Evolutionary conservation across 2,797 vertebrate genomes (phyloP).

Genomic region (Phalanger gymnotis): DNA sequence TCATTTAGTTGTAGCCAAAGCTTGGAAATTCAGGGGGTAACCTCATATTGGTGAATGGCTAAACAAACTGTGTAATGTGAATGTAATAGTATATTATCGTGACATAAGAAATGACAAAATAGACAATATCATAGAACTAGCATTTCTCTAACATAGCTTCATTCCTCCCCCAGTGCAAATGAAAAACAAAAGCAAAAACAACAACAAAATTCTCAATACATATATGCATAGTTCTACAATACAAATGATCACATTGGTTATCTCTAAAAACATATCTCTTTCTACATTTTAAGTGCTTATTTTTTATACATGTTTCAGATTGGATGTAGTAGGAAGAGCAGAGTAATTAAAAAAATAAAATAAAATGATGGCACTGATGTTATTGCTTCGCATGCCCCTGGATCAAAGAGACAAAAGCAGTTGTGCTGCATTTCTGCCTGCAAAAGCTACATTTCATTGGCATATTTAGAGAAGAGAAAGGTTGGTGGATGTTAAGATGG

Average conservation of each 20-base stretch:
- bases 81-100: not conserved
- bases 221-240: not conserved
- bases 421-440: not conserved
- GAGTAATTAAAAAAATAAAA: not conserved
- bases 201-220: not conserved
- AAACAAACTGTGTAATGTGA: not conserved
- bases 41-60: not conserved
- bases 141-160: not conserved
- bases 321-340: not conserved
- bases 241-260: not conserved
- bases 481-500: not conserved
- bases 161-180: not conserved
- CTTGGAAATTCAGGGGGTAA: not conserved
- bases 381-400: not conserved
- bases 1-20: not conserved
- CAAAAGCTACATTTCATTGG: not conserved
- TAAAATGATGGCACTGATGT: not conserved
- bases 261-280: not conserved
- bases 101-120: not conserved
- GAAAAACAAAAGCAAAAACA: not conserved
- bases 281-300: not conserved
- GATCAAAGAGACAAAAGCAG: not conserved
- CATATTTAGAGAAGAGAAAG: not conserved
- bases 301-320: not conserved
- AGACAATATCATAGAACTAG: not conserved